Base-by-base conservation (phyloP, 2,797 vertebrate genomes). In the Pangasius mekongensis region DNA sequence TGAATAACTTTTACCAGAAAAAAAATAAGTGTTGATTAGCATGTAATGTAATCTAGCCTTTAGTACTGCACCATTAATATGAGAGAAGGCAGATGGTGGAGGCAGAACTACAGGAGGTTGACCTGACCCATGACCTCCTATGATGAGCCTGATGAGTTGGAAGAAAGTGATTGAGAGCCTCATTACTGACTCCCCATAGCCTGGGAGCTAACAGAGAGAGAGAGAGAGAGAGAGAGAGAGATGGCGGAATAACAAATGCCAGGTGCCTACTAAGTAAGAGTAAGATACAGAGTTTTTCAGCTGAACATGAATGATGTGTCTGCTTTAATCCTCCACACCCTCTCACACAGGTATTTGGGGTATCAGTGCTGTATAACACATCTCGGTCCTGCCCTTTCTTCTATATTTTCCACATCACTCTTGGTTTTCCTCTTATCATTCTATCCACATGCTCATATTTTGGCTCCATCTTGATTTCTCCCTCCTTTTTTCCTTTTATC, bases 161-260 rank as follows among this genome's bases (percentile, higher is more conserved):
- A 24, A 80, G n/a, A 80, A 80, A 58, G 30, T 22, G 54, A 80
- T 58, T 80, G 52, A 80, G 77, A 80, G 77, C 52, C 77, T 80
- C 54, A 56, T 80, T 80, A 56, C n/a, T 36, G 76, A 78, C 67
- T 66, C n/a, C 6, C 11, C 3, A 30, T 27, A 62, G 60, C 60
- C 60, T 62, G 22, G 27, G 60, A 62, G 60, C 60, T 9, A 30
- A 67, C 0, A 58, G 56, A 56, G 54, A 54, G 52, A 54, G 52
- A 49, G 47, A 49, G 47, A 49, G 47, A 49, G 47, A 49, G 47
- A 49, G 47, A 49, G 47, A 52, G 49, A 52, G 49, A 52, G 49
- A 47, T 66, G n/a, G 62, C n/a, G 62, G n/a, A 66, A 66, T n/a
- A 66, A 11, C 62, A 66, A 66, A 24, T 30, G 27, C 62, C n/a